phyloP scores from a whole-genome alignment of 2,797 vertebrate genomes.

The Alectoris magna region DNA sequence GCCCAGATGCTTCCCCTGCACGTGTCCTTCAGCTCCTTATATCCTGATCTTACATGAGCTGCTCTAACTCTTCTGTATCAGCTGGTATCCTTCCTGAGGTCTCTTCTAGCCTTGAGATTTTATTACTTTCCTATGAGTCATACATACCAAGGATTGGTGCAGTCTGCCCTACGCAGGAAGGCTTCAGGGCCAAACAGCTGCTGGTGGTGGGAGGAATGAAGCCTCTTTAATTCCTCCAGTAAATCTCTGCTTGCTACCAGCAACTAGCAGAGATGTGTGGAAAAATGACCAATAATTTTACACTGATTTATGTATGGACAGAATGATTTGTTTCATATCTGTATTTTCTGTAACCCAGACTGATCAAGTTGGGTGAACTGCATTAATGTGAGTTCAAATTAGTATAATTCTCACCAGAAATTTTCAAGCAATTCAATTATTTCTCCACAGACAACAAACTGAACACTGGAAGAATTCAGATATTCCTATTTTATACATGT shows the following conservation, averaged over 20 bases:
- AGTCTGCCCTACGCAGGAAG: slow-evolving; percentile 18
- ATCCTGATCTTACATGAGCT: neutral
- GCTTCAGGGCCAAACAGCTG: slow-evolving; percentile 23
- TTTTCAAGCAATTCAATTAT: neutral
- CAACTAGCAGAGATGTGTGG: neutral
- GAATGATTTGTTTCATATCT: neutral
- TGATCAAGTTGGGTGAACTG: neutral
- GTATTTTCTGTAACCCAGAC: neutral
- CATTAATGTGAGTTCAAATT: neutral
- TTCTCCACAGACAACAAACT: neutral
- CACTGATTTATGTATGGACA: neutral
- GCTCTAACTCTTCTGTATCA: neutral
- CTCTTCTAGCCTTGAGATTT: slow-evolving; percentile 16
- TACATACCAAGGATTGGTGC: neutral
- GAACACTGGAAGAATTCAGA: neutral
- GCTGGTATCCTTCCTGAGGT: neutral
- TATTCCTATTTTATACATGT: neutral
- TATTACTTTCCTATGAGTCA: slow-evolving; percentile 45
- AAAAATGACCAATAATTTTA: neutral
- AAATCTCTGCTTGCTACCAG: slow-evolving; percentile 12
- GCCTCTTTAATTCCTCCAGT: slow-evolving; percentile 8
- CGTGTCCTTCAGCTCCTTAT: neutral
- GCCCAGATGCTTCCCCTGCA: neutral
- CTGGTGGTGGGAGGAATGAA: slow-evolving; percentile 16
- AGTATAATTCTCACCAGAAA: neutral